These are phyloP conservation scores for Drosophila saltans DNA, from an alignment of 1,140 invertebrate species.

Conservation along the genomic window DNA sequence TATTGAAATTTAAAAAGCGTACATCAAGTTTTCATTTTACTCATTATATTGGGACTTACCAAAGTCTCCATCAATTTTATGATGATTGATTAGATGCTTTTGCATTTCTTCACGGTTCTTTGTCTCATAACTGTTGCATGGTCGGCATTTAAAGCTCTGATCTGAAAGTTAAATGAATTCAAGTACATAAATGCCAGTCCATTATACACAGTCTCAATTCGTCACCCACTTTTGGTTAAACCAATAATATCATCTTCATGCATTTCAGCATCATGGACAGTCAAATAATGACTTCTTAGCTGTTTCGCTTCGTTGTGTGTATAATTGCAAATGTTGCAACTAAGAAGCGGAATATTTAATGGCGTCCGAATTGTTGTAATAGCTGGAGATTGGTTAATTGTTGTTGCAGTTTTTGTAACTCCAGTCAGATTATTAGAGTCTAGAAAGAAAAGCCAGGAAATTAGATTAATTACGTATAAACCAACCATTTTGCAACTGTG, in stretches of 20 bases:
- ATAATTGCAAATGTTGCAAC: conserved; percentile 66
- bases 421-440: conserved; percentile 23
- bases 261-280: conserved; percentile 57
- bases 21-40: neutral
- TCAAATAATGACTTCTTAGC: conserved; percentile 62
- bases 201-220: neutral
- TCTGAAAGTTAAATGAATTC: conserved; percentile 24
- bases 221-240: conserved; percentile 58
- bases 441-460: neutral
- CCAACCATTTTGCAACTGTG: too few species aligned
- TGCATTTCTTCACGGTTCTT: conserved; percentile 61
- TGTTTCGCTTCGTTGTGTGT: conserved; percentile 60
- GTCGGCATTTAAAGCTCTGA: conserved; percentile 71
- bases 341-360: conserved; percentile 55
- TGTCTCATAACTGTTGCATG: conserved; percentile 64
- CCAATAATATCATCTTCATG: conserved; percentile 69
- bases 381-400: neutral
- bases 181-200: neutral
- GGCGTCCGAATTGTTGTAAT: conserved; percentile 25
- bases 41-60: conserved; percentile 29
- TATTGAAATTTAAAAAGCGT: too few species aligned
- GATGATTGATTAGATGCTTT: conserved; percentile 64
- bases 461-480: too few species aligned
- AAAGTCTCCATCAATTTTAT: conserved; percentile 72
- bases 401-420: neutral